Percentiles rank a stretch among this genome's conserved stretches.
These are phyloP conservation scores for Achlya flavicornis DNA, from an alignment of 2,888 invertebrate genomes.

Conservation along the genomic window DNA sequence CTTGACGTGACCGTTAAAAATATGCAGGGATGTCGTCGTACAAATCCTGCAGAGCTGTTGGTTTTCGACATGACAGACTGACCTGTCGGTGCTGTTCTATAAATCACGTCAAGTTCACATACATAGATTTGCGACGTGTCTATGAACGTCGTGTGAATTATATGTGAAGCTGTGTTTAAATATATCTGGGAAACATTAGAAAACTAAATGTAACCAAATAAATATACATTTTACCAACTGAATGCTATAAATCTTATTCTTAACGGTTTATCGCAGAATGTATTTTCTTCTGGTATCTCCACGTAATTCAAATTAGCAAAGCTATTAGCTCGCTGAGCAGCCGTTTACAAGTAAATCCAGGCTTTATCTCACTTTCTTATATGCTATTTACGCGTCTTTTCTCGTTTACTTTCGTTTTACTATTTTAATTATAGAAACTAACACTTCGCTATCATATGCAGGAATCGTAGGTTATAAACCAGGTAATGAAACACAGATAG, in stretches of 20 bases:
- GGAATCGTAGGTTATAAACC: neutral
- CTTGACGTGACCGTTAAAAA: too few relatives aligned
- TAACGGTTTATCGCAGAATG: neutral
- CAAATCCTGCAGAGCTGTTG: too few relatives aligned
- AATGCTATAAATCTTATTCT: neutral
- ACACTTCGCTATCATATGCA: neutral
- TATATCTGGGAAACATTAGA: too few relatives aligned
- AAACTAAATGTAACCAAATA: neutral
- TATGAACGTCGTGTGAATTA: too few relatives aligned
- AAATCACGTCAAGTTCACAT: too few relatives aligned
- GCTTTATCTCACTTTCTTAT: neutral
- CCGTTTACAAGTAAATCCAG: constrained; percentile 5
- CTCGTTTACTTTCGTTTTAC: neutral
- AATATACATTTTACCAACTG: neutral
- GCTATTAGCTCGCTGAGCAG: constrained; percentile 6
- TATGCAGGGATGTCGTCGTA: too few relatives aligned
- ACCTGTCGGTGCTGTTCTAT: too few relatives aligned
- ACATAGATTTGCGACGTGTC: too few relatives aligned
- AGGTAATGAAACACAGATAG: neutral
- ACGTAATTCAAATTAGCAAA: neutral
- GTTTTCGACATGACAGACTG: too few relatives aligned
- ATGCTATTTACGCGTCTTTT: constrained; percentile 1
- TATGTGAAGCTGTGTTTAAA: too few relatives aligned
- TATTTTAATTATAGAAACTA: neutral
- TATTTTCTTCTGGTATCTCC: neutral